Base-by-base conservation (phyloP, 2,113 vertebrate genomes). In the Pollimyrus isidori region DNA sequence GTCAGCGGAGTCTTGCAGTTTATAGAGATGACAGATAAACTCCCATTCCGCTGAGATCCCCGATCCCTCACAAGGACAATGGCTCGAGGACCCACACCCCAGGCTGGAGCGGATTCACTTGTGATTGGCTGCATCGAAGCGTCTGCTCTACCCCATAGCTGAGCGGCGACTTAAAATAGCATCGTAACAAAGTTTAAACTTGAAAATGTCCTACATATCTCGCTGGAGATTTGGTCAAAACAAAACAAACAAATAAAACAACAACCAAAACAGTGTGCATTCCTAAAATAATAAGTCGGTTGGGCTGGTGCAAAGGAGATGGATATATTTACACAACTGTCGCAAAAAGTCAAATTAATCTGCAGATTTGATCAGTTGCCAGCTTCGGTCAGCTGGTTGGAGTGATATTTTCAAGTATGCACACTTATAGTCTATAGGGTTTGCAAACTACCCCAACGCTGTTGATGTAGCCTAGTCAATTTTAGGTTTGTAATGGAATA, bases 81-180 rank as follows among this genome's bases (percentile, higher is more conserved):
- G 13, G 62, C 62, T 69, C 35, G 35, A n/a, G 62, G 53, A 73
- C 84, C 73, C 56, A 5, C 49, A 76, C 89, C 48, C 42, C 85
- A 87, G 48, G 7, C 49, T 42, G 3, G 23, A 23, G 65, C 35
- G 26, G 46, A 46, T 5, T 19, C 6, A 9, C 21, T 50, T 76
- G 85, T 87, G 85, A 90, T 90, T 90, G 89, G 89, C 56, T 82
- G 58, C 30, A 11, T 3, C 39, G 15, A 65, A 62, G 21, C 45
- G 53, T 89, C 69, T 82, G 13, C 88, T 89, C 49, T 88, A 53
- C 88, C 69, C 88, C 49, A 39, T 65, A 82, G 62, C 35, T 39
- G 15, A 88, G 88, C 46, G 23, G 53, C 39, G 30, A 15, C 42
- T 85, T 46, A 86, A 86, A 89, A 82, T 80, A 88, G 88, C 88